Percentiles rank a stretch among this genome's conserved stretches.
Evolutionary conservation across 2,113 vertebrate species (phyloP).

Genomic region (Micromys minutus): DNA sequence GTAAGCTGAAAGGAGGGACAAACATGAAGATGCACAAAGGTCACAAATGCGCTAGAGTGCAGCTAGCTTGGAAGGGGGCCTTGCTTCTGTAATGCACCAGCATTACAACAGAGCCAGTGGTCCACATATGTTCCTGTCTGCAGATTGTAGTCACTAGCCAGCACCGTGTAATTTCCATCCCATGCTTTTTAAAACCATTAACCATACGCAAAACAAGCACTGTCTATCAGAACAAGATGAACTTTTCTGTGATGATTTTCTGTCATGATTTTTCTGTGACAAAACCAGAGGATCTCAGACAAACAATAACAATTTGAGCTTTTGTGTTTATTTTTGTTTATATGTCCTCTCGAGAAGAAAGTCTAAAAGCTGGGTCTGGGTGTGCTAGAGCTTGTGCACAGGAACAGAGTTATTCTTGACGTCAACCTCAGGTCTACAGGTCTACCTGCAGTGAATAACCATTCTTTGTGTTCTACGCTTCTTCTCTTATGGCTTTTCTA

Average conservation of each 20-base stretch:
- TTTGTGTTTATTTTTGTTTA: neutral
- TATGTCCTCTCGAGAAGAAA: neutral
- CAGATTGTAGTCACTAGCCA: neutral
- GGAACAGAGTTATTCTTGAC: fast-evolving
- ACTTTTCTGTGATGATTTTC: neutral
- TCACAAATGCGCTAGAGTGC: neutral
- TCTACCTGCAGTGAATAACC: neutral
- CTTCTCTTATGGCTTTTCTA: neutral
- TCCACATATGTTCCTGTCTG: neutral
- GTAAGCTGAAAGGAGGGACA: neutral
- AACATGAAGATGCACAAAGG: neutral
- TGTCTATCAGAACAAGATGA: neutral
- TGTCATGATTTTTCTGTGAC: neutral
- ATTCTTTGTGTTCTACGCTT: neutral
- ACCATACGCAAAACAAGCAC: neutral
- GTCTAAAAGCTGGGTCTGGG: no score
- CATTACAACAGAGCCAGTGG: no score
- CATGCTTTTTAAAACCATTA: neutral
- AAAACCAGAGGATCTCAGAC: neutral
- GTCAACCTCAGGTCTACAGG: neutral
- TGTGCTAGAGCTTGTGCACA: no score
- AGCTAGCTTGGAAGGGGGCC: neutral
- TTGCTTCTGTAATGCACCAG: neutral
- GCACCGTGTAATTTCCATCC: neutral
- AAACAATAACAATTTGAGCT: neutral